Evolutionary conservation across 2,888 invertebrate species (phyloP).

Genomic region (Melinaea marsaeus): DNA sequence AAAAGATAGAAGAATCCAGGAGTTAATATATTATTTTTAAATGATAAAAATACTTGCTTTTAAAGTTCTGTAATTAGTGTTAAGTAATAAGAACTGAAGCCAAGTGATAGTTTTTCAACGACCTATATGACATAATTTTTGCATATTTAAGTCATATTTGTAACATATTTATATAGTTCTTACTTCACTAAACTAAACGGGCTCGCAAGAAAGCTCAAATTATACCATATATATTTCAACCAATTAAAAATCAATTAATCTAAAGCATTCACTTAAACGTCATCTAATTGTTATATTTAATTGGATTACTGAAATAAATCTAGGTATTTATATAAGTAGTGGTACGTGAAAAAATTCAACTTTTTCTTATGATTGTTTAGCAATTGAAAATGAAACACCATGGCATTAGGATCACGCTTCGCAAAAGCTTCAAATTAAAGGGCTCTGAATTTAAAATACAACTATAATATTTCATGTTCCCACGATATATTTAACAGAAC

Average conservation of each 20-base stretch:
- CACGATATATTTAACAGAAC: neutral
- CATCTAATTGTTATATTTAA: neutral
- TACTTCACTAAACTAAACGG: too few relatives aligned
- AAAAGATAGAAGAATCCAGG: too few relatives aligned
- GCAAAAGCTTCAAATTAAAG: neutral
- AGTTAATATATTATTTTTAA: too few relatives aligned
- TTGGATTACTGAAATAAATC: slow-evolving; percentile 5
- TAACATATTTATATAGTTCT: too few relatives aligned
- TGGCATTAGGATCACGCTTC: neutral
- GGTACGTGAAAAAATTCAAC: neutral
- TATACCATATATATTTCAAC: too few relatives aligned
- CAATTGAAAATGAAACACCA: neutral
- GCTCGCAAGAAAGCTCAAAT: too few relatives aligned
- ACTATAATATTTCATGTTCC: neutral
- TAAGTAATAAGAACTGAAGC: too few relatives aligned
- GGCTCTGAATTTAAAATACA: neutral
- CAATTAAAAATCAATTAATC: neutral
- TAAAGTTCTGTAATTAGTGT: too few relatives aligned
- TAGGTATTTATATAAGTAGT: slow-evolving; percentile 1
- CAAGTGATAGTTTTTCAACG: too few relatives aligned
- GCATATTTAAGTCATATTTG: too few relatives aligned
- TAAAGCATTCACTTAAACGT: neutral
- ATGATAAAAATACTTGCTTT: too few relatives aligned
- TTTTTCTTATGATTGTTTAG: neutral
- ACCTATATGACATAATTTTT: too few relatives aligned